phyloP scores from a whole-genome alignment of 2,113 vertebrate species.

The Mobula hypostoma region DNA sequence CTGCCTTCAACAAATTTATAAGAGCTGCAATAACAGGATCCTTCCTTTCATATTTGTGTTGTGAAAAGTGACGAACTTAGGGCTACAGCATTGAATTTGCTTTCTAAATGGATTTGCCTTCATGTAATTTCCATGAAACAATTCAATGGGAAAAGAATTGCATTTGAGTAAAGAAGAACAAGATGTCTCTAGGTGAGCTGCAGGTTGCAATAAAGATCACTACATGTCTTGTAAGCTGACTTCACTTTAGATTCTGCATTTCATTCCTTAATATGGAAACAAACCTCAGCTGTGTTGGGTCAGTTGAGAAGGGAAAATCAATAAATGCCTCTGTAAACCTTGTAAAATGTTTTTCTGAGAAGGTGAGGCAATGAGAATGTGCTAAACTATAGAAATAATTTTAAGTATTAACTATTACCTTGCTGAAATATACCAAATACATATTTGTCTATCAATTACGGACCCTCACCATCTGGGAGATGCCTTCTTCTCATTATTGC shows the following conservation, averaged over 20 bases:
- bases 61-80: background rate
- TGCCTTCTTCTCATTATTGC: too few relatives aligned
- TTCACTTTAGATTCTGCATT: slow-evolving; percentile 2
- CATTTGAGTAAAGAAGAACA: background rate
- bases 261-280: slow-evolving; percentile 21
- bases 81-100: background rate
- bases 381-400: background rate
- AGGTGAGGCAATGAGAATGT: slow-evolving; percentile 2
- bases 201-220: background rate
- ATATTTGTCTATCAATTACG: background rate
- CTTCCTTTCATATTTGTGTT: background rate
- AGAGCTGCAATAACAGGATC: background rate
- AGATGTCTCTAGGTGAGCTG: background rate
- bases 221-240: background rate
- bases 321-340: background rate
- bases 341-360: slow-evolving; percentile 17
- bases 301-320: slow-evolving; percentile 10
- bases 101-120: background rate
- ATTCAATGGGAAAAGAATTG: background rate
- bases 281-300: background rate
- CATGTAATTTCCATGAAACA: background rate
- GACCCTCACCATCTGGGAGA: too few relatives aligned
- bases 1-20: background rate
- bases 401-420: slow-evolving; percentile 5
- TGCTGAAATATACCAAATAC: background rate